These are phyloP conservation scores for Biston stratarius DNA, from an alignment of 2,888 invertebrate species.

Conservation along the genomic window DNA sequence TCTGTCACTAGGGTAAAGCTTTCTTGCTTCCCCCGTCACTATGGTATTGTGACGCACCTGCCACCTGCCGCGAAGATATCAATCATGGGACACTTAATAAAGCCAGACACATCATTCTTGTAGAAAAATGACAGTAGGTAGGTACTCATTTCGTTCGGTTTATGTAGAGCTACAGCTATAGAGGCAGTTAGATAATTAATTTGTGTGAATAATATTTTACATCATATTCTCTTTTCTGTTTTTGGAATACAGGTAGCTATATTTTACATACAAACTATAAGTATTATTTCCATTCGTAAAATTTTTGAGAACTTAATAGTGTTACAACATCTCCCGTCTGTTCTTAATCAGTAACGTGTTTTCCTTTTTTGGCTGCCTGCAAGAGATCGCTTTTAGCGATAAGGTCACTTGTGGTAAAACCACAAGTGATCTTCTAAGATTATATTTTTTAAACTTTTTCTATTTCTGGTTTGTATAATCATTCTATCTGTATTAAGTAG, in stretches of 20 bases:
- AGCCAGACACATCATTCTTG: slow-evolving; percentile 57
- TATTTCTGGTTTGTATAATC: too few species aligned
- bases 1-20: slow-evolving; percentile 34
- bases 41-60: slow-evolving; percentile 61
- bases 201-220: not conserved
- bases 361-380: too few species aligned
- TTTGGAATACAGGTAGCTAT: too few species aligned
- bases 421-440: too few species aligned
- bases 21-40: slow-evolving; percentile 39
- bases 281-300: too few species aligned
- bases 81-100: slow-evolving; percentile 82
- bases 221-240: not conserved
- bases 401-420: not conserved
- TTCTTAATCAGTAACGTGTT: too few species aligned
- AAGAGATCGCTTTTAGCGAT: too few species aligned
- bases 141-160: slow-evolving; percentile 40
- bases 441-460: too few species aligned
- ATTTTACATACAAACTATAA: too few species aligned
- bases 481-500: too few species aligned
- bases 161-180: slow-evolving; percentile 39
- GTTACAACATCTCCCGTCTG: too few species aligned
- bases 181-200: slow-evolving; percentile 35
- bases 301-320: too few species aligned
- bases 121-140: slow-evolving; percentile 45
- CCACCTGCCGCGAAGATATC: slow-evolving; percentile 66